These are phyloP conservation scores for Dasyprocta punctata DNA, from an alignment of 2,113 vertebrate genomes.

Conservation along the genomic window DNA sequence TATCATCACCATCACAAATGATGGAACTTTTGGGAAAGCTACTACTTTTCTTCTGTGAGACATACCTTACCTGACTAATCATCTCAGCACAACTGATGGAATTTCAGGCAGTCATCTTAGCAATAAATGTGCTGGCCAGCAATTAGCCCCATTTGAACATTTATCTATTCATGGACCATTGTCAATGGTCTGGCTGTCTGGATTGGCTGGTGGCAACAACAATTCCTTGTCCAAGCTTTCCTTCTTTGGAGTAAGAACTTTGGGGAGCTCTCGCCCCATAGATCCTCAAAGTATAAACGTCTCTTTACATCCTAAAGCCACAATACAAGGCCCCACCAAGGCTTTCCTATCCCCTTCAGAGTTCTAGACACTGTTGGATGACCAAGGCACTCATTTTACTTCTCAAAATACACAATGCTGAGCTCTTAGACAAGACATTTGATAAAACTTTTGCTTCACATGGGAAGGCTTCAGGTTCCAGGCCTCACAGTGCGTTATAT, in stretches of 20 bases:
- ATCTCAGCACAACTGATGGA: not conserved
- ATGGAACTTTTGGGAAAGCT: not conserved
- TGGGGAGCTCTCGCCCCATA: not conserved
- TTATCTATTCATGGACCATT: not conserved
- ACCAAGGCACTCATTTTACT: constrained; percentile 7
- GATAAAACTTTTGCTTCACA: constrained; percentile 2
- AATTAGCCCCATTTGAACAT: not conserved
- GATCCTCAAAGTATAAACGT: not conserved
- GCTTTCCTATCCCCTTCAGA: not conserved
- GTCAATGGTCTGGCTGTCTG: not conserved
- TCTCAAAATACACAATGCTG: constrained; percentile 25
- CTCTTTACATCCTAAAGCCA: not conserved
- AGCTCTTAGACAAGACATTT: not conserved
- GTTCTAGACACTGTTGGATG: constrained; percentile 7
- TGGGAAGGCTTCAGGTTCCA: not conserved
- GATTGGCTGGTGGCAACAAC: not conserved
- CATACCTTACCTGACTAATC: not conserved
- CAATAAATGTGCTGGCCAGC: not conserved
- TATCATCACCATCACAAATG: not conserved
- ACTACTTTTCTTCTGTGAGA: constrained; percentile 21
- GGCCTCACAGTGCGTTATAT: not conserved
- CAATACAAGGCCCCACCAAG: not conserved
- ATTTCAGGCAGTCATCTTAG: constrained; percentile 18
- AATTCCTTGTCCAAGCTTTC: not conserved
- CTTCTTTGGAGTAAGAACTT: not conserved